Percentiles rank a stretch among this genome's conserved stretches.
phyloP scores from a whole-genome alignment of 2,888 invertebrate genomes.

The Eugnorisma glareosa region DNA sequence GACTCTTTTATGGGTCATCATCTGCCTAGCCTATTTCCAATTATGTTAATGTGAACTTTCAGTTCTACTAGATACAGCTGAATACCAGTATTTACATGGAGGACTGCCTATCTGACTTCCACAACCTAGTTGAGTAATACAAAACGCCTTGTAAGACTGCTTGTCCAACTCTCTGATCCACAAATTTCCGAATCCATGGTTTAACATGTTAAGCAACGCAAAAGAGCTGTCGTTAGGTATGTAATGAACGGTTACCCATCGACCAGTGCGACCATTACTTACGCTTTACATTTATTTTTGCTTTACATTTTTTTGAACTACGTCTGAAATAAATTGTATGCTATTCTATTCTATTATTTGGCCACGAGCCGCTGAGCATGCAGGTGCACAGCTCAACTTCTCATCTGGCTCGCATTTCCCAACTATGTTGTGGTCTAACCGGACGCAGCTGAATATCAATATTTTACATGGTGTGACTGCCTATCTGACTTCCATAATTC shows the following conservation, averaged over 20 bases:
- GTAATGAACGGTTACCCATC: background rate
- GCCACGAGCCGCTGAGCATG: background rate
- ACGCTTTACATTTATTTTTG: too few species aligned
- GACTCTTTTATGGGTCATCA: background rate
- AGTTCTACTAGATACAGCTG: background rate
- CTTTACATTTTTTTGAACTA: too few species aligned
- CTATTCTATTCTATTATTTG: too few species aligned
- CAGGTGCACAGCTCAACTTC: background rate
- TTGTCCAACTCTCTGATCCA: background rate
- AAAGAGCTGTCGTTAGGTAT: background rate
- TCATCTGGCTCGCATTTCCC: background rate
- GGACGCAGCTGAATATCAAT: background rate
- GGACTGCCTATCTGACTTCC: background rate
- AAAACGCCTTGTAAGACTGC: background rate
- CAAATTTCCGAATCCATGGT: background rate
- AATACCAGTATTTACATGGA: background rate
- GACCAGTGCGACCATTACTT: background rate
- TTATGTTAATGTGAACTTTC: background rate
- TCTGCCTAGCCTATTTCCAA: background rate
- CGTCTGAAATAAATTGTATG: too few species aligned
- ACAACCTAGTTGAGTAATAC: background rate
- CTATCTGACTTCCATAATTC: background rate
- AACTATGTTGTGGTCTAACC: background rate
- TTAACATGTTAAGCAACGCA: background rate
- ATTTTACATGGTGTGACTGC: background rate